These are phyloP conservation scores for Temnothorax curvispinosus DNA, from an alignment of 1,140 invertebrate genomes.

Conservation along the genomic window DNA sequence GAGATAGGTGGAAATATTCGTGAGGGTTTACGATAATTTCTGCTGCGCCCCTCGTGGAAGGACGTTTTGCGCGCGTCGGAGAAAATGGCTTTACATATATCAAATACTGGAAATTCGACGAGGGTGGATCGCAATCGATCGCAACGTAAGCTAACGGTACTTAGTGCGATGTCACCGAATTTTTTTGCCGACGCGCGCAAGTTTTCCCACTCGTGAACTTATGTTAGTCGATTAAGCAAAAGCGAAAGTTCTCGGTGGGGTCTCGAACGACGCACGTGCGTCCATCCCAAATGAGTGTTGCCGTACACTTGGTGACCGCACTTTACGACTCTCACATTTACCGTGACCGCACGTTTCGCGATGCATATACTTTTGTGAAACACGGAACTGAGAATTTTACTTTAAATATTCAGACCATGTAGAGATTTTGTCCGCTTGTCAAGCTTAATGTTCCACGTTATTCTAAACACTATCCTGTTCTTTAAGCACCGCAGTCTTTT, in stretches of 20 bases:
- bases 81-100: conserved; percentile 73
- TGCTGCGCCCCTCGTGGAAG: conserved; percentile 47
- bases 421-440: conserved; percentile 63
- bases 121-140: conserved; percentile 36
- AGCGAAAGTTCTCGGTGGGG: conserved; percentile 1
- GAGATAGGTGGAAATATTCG: conserved; percentile 36
- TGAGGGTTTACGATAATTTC: conserved; percentile 66
- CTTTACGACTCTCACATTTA: conserved; percentile 45
- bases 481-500: conserved; percentile 70
- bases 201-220: conserved; percentile 21
- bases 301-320: conserved; percentile 5
- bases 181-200: conserved; percentile 40
- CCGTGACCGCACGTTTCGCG: conserved; percentile 65
- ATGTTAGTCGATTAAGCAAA: conserved; percentile 59
- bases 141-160: not conserved
- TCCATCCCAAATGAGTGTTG: conserved; percentile 58
- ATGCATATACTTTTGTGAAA: conserved; percentile 58
- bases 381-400: conserved; percentile 66
- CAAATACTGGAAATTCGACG: conserved; percentile 65
- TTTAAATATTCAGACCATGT: conserved; percentile 79
- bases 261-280: not conserved
- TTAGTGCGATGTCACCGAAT: conserved; percentile 1
- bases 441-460: conserved; percentile 78
- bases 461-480: conserved; percentile 75
- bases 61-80: conserved; percentile 39